Evolutionary conservation across 2,797 vertebrate genomes (phyloP), one percentile per base, ranked within the genome.

Genomic region (Diceros bicornis): DNA sequence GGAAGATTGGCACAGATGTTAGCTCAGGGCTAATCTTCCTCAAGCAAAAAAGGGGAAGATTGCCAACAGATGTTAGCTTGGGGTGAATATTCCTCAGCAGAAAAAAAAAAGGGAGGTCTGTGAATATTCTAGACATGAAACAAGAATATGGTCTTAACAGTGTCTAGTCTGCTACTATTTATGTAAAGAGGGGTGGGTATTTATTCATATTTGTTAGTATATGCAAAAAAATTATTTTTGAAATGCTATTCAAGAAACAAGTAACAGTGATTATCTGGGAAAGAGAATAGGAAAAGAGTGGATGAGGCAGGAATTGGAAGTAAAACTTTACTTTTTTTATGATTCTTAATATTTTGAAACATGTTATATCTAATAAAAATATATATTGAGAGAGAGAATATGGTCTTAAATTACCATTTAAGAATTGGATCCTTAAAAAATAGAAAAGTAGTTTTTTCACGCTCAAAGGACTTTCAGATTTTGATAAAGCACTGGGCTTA

Each of bases 201-300:
- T 74, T 90, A 91, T 85, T 88, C 74, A n/a, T 55, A n/a, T 32
- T 83, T 92, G 9, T 79, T 84, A 81, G 7, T 55, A n/a, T 32
- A 27, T 52, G 21, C 59, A 90, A 57, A 47, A 74, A 68, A 81
- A 41, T 32, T 89, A 34, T 14, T 21, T 61, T 95, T 77, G 61
- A 37, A 92, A 75, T 71, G 32, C 23, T 10, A 84, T 59, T 97
- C 57, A 94, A 55, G 37, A 94, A 88, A 37, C 6, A 91, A 88
- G n/a, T 6, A 93, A 14, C 7, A 92, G 27, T 85, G n/a, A 27
- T 93, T 81, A 6, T 81, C 6, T 89, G 4, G 47, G 34, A 37
- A 68, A 5, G 7, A 64, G 7, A 72, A 44, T 23, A 74, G 34
- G 44, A 78, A 77, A 89, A 74, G 1, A 64, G 17, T 68, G 14